Percentiles rank a stretch among this genome's conserved stretches.
Conservation (phyloP, 2,113 vertebrate genomes). For the Takifugu bimaculatus region DNA sequence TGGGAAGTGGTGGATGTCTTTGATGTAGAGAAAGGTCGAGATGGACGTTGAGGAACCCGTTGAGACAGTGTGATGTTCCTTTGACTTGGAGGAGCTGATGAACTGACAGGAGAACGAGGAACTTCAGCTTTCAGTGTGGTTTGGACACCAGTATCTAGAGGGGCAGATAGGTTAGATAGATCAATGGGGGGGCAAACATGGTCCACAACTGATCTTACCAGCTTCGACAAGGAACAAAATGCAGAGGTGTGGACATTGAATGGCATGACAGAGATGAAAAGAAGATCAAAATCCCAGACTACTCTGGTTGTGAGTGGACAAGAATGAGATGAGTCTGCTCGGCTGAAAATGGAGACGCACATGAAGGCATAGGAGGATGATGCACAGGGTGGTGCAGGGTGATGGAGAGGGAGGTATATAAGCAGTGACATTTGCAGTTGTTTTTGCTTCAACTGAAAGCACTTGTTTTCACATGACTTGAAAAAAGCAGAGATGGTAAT, state of each 20-base stretch:
- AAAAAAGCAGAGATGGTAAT: conserved; percentile 64
- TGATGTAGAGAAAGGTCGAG: conserved; percentile 42
- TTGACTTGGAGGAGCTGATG: conserved; percentile 46
- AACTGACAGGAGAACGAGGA: conserved; percentile 53
- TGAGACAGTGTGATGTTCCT: conserved; percentile 42
- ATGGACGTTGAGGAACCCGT: conserved; percentile 12
- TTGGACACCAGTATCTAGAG: conserved; percentile 57
- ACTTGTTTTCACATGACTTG: conserved; percentile 47
- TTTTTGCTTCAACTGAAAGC: conserved; percentile 56
- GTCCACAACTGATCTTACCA: conserved; percentile 12
- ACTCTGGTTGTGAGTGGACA: conserved; percentile 32
- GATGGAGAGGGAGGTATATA: conserved; percentile 61
- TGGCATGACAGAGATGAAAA: conserved; percentile 48
- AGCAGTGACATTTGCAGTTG: conserved; percentile 61
- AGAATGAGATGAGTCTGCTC: conserved; percentile 39
- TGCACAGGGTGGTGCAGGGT: conserved; percentile 40
- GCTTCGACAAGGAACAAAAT: conserved; percentile 53
- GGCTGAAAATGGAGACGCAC: conserved; percentile 49
- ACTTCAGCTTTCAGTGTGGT: conserved; percentile 38
- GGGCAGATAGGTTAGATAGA: conserved; percentile 43
- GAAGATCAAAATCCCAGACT: conserved; percentile 31
- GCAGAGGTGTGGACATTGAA: conserved; percentile 39
- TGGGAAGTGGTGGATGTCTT: conserved; percentile 53
- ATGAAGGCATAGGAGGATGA: conserved; percentile 49
- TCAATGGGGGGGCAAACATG: no score